Conservation (phyloP, 2,113 vertebrate species). For the Calonectris borealis region DNA sequence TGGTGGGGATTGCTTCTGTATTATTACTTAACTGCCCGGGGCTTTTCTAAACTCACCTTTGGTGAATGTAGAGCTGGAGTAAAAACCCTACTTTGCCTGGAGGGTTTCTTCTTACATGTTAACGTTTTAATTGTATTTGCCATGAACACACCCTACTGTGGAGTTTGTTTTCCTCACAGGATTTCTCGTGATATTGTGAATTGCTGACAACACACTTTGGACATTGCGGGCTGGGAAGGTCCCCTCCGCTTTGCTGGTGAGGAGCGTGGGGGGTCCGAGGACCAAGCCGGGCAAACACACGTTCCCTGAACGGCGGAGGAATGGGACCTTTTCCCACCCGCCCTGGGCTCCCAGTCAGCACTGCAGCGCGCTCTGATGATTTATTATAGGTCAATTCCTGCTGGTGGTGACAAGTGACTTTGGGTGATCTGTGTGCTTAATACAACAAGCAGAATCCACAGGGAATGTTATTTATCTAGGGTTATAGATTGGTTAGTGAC, state of each 20-base stretch:
- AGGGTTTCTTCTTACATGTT: neutral
- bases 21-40: neutral
- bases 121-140: neutral
- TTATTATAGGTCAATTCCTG: slow-evolving; percentile 9
- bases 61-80: neutral
- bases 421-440: slow-evolving; percentile 54
- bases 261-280: neutral
- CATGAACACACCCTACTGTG: neutral
- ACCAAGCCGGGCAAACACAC: neutral
- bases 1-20: neutral
- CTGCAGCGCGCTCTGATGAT: neutral
- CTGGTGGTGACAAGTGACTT: slow-evolving; percentile 38
- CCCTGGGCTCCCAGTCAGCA: neutral
- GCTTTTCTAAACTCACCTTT: neutral
- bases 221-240: neutral
- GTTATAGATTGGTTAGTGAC: neutral
- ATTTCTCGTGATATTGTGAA: neutral
- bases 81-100: fast-evolving
- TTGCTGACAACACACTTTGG: neutral
- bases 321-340: neutral
- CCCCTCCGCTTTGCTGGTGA: neutral
- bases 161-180: neutral
- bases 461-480: neutral
- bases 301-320: neutral
- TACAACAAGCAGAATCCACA: neutral